These are phyloP conservation scores for Eilema griseolum DNA, from an alignment of 2,888 invertebrate genomes.

Conservation along the genomic window DNA sequence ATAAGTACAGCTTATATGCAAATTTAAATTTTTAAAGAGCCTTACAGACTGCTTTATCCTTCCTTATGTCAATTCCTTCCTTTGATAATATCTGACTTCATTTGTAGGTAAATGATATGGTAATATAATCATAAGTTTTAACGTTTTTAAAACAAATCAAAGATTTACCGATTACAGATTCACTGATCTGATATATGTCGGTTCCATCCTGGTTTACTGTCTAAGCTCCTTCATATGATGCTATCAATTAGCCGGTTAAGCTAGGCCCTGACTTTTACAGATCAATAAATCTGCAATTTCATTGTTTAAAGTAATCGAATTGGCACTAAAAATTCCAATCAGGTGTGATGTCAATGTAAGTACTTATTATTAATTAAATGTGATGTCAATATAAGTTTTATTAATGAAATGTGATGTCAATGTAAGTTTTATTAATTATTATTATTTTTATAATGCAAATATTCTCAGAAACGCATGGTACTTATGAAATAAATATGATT, in stretches of 20 bases:
- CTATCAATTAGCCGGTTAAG: too few species aligned
- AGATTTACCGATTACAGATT: not conserved
- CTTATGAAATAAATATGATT: not conserved
- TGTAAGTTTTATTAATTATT: not conserved
- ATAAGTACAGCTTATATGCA: not conserved
- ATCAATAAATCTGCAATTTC: too few species aligned
- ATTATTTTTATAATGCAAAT: not conserved
- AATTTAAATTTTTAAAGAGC: constrained; percentile 12
- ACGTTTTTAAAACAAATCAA: not conserved
- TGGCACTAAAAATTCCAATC: too few species aligned
- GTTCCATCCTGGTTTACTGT: too few species aligned
- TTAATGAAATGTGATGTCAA: not conserved
- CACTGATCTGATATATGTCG: too few species aligned
- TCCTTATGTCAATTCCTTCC: constrained; percentile 4
- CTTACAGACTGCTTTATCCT: constrained; percentile 9
- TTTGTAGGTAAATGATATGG: not conserved
- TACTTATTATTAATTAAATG: too few species aligned
- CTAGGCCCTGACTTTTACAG: too few species aligned
- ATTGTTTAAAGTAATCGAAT: too few species aligned
- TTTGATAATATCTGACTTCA: not conserved
- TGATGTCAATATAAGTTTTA: not conserved
- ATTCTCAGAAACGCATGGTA: not conserved
- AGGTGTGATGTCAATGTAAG: too few species aligned
- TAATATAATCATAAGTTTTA: not conserved
- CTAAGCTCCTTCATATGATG: too few species aligned